Conservation (phyloP, 2,797 vertebrate species). For the Hozukius guyotensis region DNA sequence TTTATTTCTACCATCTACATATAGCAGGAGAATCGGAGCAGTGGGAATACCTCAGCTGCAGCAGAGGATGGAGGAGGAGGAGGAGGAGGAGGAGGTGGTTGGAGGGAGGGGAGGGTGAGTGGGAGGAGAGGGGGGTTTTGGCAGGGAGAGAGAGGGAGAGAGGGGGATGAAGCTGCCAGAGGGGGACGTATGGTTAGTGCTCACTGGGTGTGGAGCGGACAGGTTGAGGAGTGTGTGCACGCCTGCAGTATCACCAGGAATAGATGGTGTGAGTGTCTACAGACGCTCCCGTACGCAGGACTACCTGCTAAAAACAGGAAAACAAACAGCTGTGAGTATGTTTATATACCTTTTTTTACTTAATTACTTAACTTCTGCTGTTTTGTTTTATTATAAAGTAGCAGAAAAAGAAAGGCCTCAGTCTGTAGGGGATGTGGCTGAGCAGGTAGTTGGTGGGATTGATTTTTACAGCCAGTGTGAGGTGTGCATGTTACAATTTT, state of each 20-base stretch:
- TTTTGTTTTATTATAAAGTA: conserved; percentile 13
- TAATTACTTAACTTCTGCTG: background rate
- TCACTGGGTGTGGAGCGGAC: conserved; percentile 70
- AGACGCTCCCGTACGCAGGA: conserved; percentile 10
- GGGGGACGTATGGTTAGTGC: conserved; percentile 73
- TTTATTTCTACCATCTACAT: conserved; percentile 38
- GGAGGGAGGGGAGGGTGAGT: conserved; percentile 17
- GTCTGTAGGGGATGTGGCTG: background rate
- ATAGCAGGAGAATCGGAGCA: conserved; percentile 25
- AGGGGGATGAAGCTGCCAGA: conserved; percentile 55
- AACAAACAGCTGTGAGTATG: conserved; percentile 64
- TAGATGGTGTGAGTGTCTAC: conserved; percentile 34
- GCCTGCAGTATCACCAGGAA: conserved; percentile 42
- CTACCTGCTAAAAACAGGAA: conserved; percentile 29
- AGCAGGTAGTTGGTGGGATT: background rate
- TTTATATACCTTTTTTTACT: background rate
- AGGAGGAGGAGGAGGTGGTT: background rate
- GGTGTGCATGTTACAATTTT: background rate
- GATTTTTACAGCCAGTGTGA: background rate
- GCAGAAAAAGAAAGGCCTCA: conserved; percentile 1
- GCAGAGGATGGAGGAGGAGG: conserved; percentile 42
- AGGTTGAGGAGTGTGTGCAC: conserved; percentile 62
- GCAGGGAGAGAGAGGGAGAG: conserved; percentile 50
- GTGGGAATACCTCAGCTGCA: conserved; percentile 65
- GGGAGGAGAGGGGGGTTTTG: conserved; percentile 25